Percentiles rank a stretch among this genome's conserved stretches.
Conservation (phyloP, 2,888 invertebrate species). For the Morpho deidamia region DNA sequence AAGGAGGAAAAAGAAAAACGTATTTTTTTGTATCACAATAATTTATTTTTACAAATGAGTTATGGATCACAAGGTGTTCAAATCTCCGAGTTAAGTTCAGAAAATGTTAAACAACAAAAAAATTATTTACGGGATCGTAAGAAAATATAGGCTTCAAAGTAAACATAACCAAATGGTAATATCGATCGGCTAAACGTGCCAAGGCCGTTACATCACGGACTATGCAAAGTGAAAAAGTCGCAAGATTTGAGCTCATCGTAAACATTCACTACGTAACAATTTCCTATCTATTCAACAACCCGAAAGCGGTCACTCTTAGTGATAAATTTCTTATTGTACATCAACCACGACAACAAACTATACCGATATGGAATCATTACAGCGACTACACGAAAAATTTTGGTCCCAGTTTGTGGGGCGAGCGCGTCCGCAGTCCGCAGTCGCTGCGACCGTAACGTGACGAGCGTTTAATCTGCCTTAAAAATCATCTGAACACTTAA, state of each 20-base stretch:
- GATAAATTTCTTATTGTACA: slow-evolving; percentile 58
- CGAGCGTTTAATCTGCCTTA: slow-evolving; percentile 39
- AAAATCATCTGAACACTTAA: slow-evolving; percentile 55
- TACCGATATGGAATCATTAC: slow-evolving; percentile 45
- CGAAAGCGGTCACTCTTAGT: slow-evolving; percentile 60
- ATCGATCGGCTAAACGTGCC: too few species aligned
- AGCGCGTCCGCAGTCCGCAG: slow-evolving; percentile 30
- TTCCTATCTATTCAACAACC: slow-evolving; percentile 63
- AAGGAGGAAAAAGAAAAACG: not conserved
- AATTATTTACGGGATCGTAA: slow-evolving; percentile 36
- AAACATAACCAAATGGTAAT: too few species aligned
- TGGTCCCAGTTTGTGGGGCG: slow-evolving; percentile 62
- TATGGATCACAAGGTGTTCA: slow-evolving; percentile 64
- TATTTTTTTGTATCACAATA: slow-evolving; percentile 72
- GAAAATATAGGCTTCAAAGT: slow-evolving; percentile 16
- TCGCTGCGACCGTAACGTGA: slow-evolving; percentile 35
- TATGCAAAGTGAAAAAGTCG: slow-evolving; percentile 43
- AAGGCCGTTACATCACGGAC: slow-evolving; percentile 12
- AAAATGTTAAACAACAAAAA: slow-evolving; percentile 49
- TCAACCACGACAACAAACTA: slow-evolving; percentile 49
- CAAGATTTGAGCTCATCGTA: slow-evolving; percentile 59
- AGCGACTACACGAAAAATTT: slow-evolving; percentile 48
- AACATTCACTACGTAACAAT: slow-evolving; percentile 44
- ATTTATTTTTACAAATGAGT: slow-evolving; percentile 78
- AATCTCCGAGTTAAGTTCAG: slow-evolving; percentile 55